These are phyloP conservation scores for Gallinago jamesoni DNA, from an alignment of 2,113 vertebrate genomes.

Conservation along the genomic window DNA sequence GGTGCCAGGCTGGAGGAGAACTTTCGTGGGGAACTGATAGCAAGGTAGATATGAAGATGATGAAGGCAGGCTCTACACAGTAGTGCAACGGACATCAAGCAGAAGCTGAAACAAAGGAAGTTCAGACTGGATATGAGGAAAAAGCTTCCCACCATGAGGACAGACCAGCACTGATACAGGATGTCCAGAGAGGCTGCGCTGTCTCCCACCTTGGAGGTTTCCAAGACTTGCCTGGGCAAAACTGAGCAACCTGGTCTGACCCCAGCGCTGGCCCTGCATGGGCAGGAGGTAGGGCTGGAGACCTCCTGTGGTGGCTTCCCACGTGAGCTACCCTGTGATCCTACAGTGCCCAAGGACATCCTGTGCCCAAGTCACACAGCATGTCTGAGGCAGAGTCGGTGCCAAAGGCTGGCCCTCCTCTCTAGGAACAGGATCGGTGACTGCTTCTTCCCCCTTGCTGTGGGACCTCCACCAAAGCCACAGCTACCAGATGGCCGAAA, in stretches of 20 bases:
- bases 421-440: not conserved
- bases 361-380: not conserved
- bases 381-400: not conserved
- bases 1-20: not conserved
- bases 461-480: conserved; percentile 23
- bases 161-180: not conserved
- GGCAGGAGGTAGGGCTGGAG: not conserved
- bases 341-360: not conserved
- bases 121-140: not conserved
- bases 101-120: not conserved
- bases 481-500: conserved; percentile 44
- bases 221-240: not conserved
- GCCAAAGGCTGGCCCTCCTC: not conserved
- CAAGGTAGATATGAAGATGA: not conserved
- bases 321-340: not conserved
- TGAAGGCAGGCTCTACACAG: not conserved
- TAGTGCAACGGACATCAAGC: not conserved
- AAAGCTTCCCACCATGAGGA: not conserved
- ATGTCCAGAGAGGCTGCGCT: not conserved
- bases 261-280: not conserved
- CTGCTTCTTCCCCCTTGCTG: not conserved
- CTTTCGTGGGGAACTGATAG: not conserved
- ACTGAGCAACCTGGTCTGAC: not conserved
- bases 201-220: not conserved
- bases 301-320: not conserved